Evolutionary conservation across 2,113 vertebrate genomes (phyloP), one percentile per base, ranked within the genome.

Genomic region (Drymodes brunneopygia): DNA sequence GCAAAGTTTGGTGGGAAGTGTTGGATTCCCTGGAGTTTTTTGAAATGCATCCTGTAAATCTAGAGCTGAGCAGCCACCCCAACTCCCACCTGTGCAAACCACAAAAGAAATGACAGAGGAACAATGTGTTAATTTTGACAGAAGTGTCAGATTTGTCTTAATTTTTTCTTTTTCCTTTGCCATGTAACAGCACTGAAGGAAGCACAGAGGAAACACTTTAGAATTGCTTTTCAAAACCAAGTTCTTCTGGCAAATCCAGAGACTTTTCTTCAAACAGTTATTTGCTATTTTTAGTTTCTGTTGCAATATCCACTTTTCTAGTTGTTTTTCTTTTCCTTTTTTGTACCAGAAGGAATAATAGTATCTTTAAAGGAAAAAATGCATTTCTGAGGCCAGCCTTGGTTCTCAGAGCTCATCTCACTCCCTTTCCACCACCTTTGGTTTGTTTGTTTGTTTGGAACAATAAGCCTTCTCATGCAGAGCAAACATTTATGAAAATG

Each of bases 61-160:
- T 44, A 4, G 35, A 84, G 70, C 24, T 69, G 75, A 86, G 3
- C 15, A 81, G 56, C 6, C 53, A 42, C 56, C 47, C 60, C 36
- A 78, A 19, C 64, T 88, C 83, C 73, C 73, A 62, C 70, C 47
- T 81, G 84, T 62, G 47, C 64, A 38, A 92, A 79, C 61, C 72
- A 93, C 72, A 95, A 38, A 86, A 85, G 86, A 24, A 36, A 10
- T 16, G 82, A 90, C 72, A 91, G 66, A 91, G n/a, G 74, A 72
- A n/a, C 62, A 58, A 20, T 15, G 79, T 69, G 89, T 71, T 92
- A 50, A 54, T 81, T 96, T 75, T 93, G 90, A 51, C 61, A 92
- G 60, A 86, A 92, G 31, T 92, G 90, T 57, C 74, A 93, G 33
- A 66, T 93, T 96, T 83, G 69, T 45, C 92, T 93, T 73, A 11